Evolutionary conservation across 1,140 invertebrate species (phyloP).

Genomic region (Micrasema minimum): DNA sequence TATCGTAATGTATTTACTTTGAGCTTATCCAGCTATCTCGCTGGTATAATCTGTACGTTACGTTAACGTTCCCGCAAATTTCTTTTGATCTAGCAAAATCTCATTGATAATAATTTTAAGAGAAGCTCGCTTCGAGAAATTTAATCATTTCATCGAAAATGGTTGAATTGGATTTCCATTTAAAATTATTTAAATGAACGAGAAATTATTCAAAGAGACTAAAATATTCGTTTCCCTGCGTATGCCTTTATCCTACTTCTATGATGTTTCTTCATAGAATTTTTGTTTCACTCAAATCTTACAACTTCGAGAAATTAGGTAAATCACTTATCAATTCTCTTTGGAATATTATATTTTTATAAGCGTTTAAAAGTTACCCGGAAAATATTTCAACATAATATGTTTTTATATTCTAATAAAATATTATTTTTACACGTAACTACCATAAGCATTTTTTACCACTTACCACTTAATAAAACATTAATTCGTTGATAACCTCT

Average conservation of each 20-base stretch:
- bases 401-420: too few species aligned
- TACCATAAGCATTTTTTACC: too few species aligned
- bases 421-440: too few species aligned
- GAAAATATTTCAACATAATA: too few species aligned
- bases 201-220: slow-evolving; percentile 10
- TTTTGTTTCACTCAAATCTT: neutral
- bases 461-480: too few species aligned
- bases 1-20: slow-evolving; percentile 38
- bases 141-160: slow-evolving; percentile 2
- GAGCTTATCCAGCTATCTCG: slow-evolving; percentile 25
- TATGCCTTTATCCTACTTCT: neutral
- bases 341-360: too few species aligned
- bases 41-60: slow-evolving; percentile 6
- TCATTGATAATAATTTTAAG: slow-evolving; percentile 17
- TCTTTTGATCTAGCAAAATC: slow-evolving; percentile 6
- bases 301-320: slow-evolving; percentile 14
- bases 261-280: neutral
- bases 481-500: slow-evolving; percentile 29
- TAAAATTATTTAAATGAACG: slow-evolving; percentile 12
- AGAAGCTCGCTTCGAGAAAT: slow-evolving; percentile 5
- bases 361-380: too few species aligned
- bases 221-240: slow-evolving; percentile 12
- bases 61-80: slow-evolving; percentile 6
- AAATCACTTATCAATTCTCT: neutral
- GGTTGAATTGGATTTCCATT: slow-evolving; percentile 12